Evolutionary conservation across 2,888 invertebrate species (phyloP), one percentile per base, ranked within the genome.

Genomic region (Carabus problematicus): DNA sequence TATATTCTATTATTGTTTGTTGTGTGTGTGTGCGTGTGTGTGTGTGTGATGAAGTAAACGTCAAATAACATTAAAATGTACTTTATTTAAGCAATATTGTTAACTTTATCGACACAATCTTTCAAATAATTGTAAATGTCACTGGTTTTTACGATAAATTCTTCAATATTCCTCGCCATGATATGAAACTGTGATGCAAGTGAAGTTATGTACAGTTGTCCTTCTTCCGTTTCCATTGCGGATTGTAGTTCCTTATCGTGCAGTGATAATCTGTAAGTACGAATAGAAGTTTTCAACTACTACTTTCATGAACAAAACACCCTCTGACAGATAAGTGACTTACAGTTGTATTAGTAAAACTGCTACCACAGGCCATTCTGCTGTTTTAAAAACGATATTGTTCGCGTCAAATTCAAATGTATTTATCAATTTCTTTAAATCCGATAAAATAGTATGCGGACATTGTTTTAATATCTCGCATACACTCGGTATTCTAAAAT

Each of bases 331-430:
- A 42, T 62, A 11, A n/a, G 63, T 6, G 73, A 82, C 86, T 84
- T 83, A 88, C 84, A 92, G 82, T 79, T 89, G 88, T 18, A 92
- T 85, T 47, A 92, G 83, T 47, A 91, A 81, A n/a, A 92, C 82
- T 3, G 88, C 86, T 69, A 92, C 86, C 29, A 91, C 80, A 70
- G 85, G 89, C 91, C 91, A 92, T 75, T 91, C 88, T 11, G 85
- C 81, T 0, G 90, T 89, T 78, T 89, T 90, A 75, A 92, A 90
- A 76, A 88, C 85, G 41, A 93, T 88, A 77, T 92, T 93, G 73
- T 88, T 84, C 0, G 91, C 87, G 73, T 87, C 86, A 58, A 92
- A 82, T 72, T 87, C 86, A 75, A 91, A 90, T 40, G 89, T 89
- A 72, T 85, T 86, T 0, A 90, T 85, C 61, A 91, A 80, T 58